These are phyloP conservation scores for Cebus imitator DNA, from an alignment of 2,113 vertebrate species.

Conservation along the genomic window DNA sequence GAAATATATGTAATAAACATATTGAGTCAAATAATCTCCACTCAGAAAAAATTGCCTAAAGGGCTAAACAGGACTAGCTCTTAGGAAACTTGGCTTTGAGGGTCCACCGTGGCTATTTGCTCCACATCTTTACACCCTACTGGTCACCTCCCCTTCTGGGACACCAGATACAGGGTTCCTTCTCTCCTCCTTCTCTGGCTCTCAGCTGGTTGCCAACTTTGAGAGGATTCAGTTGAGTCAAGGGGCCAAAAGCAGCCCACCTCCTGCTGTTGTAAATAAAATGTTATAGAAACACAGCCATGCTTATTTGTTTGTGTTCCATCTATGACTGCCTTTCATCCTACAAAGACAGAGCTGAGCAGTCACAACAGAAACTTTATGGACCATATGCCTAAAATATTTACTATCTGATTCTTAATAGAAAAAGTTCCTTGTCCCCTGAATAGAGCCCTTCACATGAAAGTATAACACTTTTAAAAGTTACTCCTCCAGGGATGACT, in stretches of 20 bases:
- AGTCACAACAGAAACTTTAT: not conserved
- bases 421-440: not conserved
- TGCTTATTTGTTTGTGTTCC: not conserved
- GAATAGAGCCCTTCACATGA: not conserved
- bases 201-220: not conserved
- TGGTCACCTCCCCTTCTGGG: not conserved
- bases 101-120: not conserved
- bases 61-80: not conserved
- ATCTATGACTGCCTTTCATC: not conserved
- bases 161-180: not conserved
- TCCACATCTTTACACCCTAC: not conserved
- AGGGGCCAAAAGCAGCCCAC: not conserved
- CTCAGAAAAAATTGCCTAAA: not conserved
- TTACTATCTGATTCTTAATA: not conserved
- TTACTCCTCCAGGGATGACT: not conserved
- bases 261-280: not conserved
- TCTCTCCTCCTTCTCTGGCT: not conserved
- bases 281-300: not conserved
- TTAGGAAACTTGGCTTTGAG: not conserved
- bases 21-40: conserved; percentile 10
- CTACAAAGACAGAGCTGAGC: not conserved
- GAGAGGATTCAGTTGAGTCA: not conserved
- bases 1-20: not conserved
- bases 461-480: conserved; percentile 37
- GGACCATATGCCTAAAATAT: not conserved